Base-by-base conservation (phyloP, 2,113 vertebrate genomes). In the Psilopogon haemacephalus region DNA sequence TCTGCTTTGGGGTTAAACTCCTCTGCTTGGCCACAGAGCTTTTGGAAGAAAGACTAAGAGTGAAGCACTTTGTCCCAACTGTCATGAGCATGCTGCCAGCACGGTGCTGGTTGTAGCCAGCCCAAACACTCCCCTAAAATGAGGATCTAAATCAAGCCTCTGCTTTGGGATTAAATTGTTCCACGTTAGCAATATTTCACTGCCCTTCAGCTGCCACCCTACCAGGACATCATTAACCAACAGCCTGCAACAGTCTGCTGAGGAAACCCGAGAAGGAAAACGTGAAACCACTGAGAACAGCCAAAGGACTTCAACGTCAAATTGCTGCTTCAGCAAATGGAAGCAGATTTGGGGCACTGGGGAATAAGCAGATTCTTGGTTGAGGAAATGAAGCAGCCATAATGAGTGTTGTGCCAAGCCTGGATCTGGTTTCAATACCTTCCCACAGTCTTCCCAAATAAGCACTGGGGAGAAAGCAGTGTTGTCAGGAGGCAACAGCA, bases 311-410 rank as follows among this genome's bases (percentile, higher is more conserved):
- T 68, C 16, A 68, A 68, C 15, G 72, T 69, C 62, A 42, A 78
- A 69, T 3, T 76, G 94, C 95, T 95, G 91, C 55, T 35, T 91
- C 95, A 95, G 94, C 94, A 89, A 85, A 89, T 26, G 81, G 84
- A 8, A 62, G 89, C 84, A 73, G 95, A 87, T 79, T 40, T 50
- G 81, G 89, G 75, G 91, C 91, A 65, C 78, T 9, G 59, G 59
- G 87, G 75, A 95, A 91, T n/a, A 30, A 15, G 82, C 84, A 73
- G 3, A 73, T 83, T 62, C 87, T 87, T 44, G 78, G n/a, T 23
- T 23, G 87, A 62, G 78, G 38, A 56, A 88, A 93, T 62, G 89
- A 94, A 88, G 69, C 68, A 33, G 93, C 76, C 82, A 7, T 83
- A 67, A 95, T 79, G 82, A 95, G 21, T 72, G 55, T 67, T 95